phyloP scores from a whole-genome alignment of 2,797 vertebrate genomes.

The Sus cebifrons region DNA sequence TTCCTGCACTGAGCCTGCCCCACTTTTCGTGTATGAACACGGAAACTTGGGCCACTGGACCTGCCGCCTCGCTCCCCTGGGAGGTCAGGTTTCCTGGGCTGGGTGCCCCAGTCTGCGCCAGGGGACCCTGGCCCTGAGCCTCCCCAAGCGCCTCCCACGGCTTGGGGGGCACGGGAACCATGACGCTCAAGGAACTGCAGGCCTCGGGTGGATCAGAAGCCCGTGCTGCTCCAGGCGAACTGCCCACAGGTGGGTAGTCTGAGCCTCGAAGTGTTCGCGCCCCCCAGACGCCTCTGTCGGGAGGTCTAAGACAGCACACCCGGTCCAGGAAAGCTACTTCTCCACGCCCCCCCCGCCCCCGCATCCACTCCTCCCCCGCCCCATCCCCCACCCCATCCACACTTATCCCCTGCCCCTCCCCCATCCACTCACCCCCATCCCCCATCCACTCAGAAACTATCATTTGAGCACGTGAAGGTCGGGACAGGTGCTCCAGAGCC shows the following conservation, averaged over 20 bases:
- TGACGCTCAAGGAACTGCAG: neutral
- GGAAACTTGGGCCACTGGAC: conserved; percentile 48
- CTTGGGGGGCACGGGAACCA: neutral
- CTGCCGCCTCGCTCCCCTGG: neutral
- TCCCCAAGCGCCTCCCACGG: neutral
- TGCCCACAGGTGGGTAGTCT: neutral
- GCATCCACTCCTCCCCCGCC: neutral
- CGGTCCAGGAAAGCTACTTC: neutral
- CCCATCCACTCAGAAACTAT: neutral
- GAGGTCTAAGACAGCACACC: neutral
- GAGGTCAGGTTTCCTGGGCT: neutral
- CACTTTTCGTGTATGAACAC: neutral
- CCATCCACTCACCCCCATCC: too few species aligned
- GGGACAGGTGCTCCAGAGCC: neutral
- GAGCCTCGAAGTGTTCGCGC: neutral
- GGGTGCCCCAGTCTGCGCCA: neutral
- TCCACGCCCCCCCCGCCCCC: neutral
- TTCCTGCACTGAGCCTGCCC: neutral
- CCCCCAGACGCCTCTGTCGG: neutral
- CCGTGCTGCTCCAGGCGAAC: fast-evolving
- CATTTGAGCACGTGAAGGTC: fast-evolving
- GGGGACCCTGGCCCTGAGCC: neutral
- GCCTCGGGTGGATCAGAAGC: neutral
- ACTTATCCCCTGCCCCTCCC: too few species aligned
- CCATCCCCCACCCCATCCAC: neutral